These are phyloP conservation scores for Peromyscus leucopus DNA, from an alignment of 2,113 vertebrate species.

Conservation along the genomic window DNA sequence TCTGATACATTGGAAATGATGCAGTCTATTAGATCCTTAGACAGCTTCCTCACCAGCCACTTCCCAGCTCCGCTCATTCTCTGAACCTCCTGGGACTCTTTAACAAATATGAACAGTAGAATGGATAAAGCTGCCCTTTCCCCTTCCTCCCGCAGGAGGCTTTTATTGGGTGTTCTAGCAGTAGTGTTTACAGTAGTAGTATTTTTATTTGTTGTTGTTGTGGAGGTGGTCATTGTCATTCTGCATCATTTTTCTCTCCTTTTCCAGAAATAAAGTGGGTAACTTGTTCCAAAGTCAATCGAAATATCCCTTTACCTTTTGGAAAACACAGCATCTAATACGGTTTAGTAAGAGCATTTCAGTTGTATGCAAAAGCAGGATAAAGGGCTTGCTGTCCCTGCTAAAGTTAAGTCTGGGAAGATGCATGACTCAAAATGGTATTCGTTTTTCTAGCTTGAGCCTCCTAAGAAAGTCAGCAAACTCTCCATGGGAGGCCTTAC, in stretches of 20 bases:
- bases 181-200: not conserved
- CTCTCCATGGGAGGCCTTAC: too few species aligned
- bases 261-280: not conserved
- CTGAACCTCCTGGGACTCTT: not conserved
- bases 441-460: rapidly evolving
- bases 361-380: not conserved
- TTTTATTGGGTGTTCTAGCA: not conserved
- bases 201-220: not conserved
- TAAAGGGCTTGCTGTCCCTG: not conserved
- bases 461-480: not conserved
- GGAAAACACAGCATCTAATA: not conserved
- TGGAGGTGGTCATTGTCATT: not conserved
- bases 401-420: not conserved
- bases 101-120: not conserved
- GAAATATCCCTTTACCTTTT: not conserved
- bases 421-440: not conserved
- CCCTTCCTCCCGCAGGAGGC: not conserved
- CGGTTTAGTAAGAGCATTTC: not conserved
- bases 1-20: not conserved
- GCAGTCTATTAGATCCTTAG: not conserved
- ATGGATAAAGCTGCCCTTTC: not conserved
- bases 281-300: not conserved
- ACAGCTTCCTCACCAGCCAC: rapidly evolving
- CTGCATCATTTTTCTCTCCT: not conserved
- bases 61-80: not conserved